These are phyloP conservation scores for Acrossocheilus fasciatus DNA, from an alignment of 2,797 vertebrate species.

Conservation along the genomic window DNA sequence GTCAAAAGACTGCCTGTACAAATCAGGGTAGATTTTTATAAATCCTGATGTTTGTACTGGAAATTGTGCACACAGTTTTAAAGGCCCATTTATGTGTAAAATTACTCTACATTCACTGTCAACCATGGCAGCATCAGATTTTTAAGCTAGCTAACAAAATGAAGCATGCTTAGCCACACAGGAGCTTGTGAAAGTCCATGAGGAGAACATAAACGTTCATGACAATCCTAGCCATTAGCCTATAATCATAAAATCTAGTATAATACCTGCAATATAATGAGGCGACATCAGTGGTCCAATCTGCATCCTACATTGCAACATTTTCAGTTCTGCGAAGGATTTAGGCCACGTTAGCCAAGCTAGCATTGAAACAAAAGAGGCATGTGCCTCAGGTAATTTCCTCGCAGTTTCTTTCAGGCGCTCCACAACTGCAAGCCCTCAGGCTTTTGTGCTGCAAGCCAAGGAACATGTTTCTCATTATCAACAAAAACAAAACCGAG, in stretches of 20 bases:
- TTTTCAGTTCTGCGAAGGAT: conserved; percentile 29
- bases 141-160: conserved; percentile 47
- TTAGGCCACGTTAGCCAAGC: conserved; percentile 17
- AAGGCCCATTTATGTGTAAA: conserved; percentile 39
- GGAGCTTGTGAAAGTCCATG: conserved; percentile 48
- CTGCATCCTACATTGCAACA: conserved; percentile 34
- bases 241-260: conserved; percentile 14
- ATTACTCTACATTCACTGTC: conserved; percentile 56
- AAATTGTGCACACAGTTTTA: background rate
- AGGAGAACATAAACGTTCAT: conserved; percentile 38
- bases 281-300: background rate
- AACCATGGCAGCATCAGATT: conserved; percentile 49
- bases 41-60: conserved; percentile 10
- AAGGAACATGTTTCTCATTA: conserved; percentile 68
- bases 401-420: conserved; percentile 41
- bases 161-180: conserved; percentile 53
- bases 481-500: conserved; percentile 66
- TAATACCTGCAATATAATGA: background rate
- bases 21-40: conserved; percentile 49
- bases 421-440: conserved; percentile 42
- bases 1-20: conserved; percentile 48
- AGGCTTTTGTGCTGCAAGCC: conserved; percentile 38
- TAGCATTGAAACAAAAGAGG: conserved; percentile 48
- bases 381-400: conserved; percentile 61
- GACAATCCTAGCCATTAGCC: conserved; percentile 30